Evolutionary conservation across 2,797 vertebrate species (phyloP), one percentile per base, ranked within the genome.

Genomic region (Caiman crocodilus): DNA sequence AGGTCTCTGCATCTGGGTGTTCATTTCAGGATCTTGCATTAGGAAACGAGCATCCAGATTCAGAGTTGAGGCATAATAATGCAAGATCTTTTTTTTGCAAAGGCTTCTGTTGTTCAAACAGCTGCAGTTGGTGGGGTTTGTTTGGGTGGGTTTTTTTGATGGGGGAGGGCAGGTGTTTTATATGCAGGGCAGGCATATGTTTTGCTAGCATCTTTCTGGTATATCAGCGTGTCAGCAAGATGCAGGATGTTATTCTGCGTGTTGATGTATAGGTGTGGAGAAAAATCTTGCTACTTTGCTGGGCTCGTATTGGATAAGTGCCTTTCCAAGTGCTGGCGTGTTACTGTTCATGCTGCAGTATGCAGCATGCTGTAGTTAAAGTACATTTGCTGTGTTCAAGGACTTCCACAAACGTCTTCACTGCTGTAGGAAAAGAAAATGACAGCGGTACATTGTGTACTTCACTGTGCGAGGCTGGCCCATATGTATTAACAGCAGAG

Each of bases 321-420:
- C 76, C 60, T 69, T 55, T 1, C 30, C 15, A 4, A 82, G 69
- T 42, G 65, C 79, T 28, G 69, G 71, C 32, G 60, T 65, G 67
- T 69, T 79, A 17, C 88, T 63, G 76, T 23, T 26, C 77, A 78
- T 76, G 35, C 92, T 76, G 93, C 82, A 73, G 92, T 88, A 79
- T 65, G 93, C 97, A 91, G 94, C 80, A 71, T 58, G 94, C 90
- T 15, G 90, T 75, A 55, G 55, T 92, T 91, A 25, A 92, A 95
- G 94, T 79, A 92, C 87, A 50, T 88, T 88, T 16, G 92, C 89
- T 5, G 60, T 9, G 90, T 93, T 94, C 90, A 92, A 97, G 94
- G 96, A 92, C 93, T 96, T 91, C 95, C 95, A 88, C 95, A 14
- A 92, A 95, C 86, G 76, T 88, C 93, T 79, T 77, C 86, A 92